Conservation (phyloP, 2,113 vertebrate genomes). For the Callionymus lyra region DNA sequence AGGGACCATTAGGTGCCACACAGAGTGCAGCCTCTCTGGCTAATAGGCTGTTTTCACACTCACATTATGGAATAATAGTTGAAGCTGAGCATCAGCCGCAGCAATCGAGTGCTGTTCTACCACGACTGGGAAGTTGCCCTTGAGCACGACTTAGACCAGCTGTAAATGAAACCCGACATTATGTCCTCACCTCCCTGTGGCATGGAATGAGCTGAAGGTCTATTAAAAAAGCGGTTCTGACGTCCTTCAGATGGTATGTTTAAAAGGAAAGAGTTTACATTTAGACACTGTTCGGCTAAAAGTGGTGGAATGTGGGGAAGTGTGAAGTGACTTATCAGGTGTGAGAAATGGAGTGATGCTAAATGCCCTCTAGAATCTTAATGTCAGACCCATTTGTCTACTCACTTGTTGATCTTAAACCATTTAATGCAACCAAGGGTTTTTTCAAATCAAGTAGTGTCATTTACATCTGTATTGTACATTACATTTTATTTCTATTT, state of each 20-base stretch:
- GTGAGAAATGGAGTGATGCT: too few species aligned
- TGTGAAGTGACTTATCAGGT: too few species aligned
- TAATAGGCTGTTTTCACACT: slow-evolving; percentile 38
- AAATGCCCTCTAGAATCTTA: too few species aligned
- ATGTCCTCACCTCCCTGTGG: slow-evolving; percentile 7
- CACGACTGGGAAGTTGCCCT: slow-evolving; percentile 7
- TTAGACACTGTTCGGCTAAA: background rate
- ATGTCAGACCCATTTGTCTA: too few species aligned
- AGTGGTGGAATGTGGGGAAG: too few species aligned
- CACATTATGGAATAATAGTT: slow-evolving; percentile 37
- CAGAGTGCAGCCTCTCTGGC: slow-evolving; percentile 26
- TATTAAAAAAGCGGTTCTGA: background rate
- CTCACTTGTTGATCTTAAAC: too few species aligned
- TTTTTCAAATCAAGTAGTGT: too few species aligned
- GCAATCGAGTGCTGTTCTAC: slow-evolving; percentile 5
- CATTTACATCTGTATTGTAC: too few species aligned
- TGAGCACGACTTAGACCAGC: slow-evolving; percentile 2
- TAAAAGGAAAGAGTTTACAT: background rate
- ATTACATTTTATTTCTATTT: too few species aligned
- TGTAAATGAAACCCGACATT: slow-evolving; percentile 5
- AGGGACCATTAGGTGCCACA: slow-evolving; percentile 33
- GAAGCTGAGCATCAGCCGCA: slow-evolving; percentile 21
- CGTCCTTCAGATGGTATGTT: slow-evolving; percentile 1
- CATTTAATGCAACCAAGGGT: too few species aligned
- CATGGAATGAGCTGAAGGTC: background rate